Evolutionary conservation across 2,113 vertebrate genomes (phyloP).

Genomic region (Tachysurus fulvidraco): DNA sequence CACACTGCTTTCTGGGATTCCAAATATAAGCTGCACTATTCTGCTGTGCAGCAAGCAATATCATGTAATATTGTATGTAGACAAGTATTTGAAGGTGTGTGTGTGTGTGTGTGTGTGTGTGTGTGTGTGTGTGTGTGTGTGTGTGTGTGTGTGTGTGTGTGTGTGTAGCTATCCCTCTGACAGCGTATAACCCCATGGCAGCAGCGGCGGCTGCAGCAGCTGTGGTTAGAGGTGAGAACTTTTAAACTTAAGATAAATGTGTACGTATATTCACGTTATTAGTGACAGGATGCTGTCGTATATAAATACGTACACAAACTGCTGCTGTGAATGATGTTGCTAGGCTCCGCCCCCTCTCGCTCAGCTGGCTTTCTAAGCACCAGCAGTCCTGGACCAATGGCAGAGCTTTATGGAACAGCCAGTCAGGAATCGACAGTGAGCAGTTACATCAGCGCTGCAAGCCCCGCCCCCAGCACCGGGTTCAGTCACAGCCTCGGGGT

Average conservation of each 20-base stretch:
- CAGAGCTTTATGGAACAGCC: conserved; percentile 92
- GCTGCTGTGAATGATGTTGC: not conserved
- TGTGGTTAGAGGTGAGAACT: conserved; percentile 84
- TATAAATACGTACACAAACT: not conserved
- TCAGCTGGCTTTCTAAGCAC: conserved; percentile 95
- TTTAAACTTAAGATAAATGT: not conserved
- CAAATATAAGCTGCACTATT: not conserved
- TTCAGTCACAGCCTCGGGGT: conserved; percentile 98
- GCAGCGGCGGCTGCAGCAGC: conserved; percentile 89
- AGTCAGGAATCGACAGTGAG: conserved; percentile 96
- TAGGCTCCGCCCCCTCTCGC: conserved; percentile 92
- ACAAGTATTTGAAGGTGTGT: conserved; percentile 27
- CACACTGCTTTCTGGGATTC: not conserved
- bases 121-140: conserved; percentile 52
- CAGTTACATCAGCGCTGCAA: conserved; percentile 98
- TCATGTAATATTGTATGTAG: not conserved
- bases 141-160: conserved; percentile 53
- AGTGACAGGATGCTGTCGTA: not conserved
- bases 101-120: conserved; percentile 28
- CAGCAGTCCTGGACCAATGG: conserved; percentile 97
- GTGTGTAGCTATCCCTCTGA: conserved; percentile 89
- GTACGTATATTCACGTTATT: not conserved
- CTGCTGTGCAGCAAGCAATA: not conserved
- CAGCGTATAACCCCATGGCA: conserved; percentile 96
- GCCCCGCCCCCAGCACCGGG: conserved; percentile 93